phyloP scores from a whole-genome alignment of 2,113 vertebrate genomes.

The Tapirus terrestris region DNA sequence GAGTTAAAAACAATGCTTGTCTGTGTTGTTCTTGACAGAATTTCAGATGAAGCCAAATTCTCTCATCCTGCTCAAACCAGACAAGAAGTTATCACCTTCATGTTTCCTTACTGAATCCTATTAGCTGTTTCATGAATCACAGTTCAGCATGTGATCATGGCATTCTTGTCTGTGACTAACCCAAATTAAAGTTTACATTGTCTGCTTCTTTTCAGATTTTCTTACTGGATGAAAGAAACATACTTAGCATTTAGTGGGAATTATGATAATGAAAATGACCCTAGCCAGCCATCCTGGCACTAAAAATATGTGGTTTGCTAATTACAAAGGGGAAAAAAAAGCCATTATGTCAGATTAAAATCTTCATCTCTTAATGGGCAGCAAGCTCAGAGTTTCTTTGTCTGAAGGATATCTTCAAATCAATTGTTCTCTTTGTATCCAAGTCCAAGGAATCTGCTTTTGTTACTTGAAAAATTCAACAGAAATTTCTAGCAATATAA shows the following conservation, averaged over 20 bases:
- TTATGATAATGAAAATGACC: slow-evolving; percentile 30
- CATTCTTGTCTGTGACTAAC: slow-evolving; percentile 41
- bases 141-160: neutral
- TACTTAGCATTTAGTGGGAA: neutral
- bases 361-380: neutral
- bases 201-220: neutral
- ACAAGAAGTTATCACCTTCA: slow-evolving; percentile 5
- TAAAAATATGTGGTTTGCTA: slow-evolving; percentile 60
- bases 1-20: slow-evolving; percentile 41
- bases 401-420: slow-evolving; percentile 27
- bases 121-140: neutral
- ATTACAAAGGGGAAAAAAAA: neutral
- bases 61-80: neutral
- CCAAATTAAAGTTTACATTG: slow-evolving; percentile 2
- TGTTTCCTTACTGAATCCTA: slow-evolving; percentile 38
- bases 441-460: neutral
- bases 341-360: slow-evolving; percentile 43
- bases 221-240: neutral
- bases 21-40: slow-evolving; percentile 9
- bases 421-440: neutral
- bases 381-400: slow-evolving; percentile 37
- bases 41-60: slow-evolving; percentile 69
- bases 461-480: slow-evolving; percentile 20
- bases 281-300: neutral
- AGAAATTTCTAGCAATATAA: neutral